phyloP scores from a whole-genome alignment of 2,797 vertebrate species.

The Sorex maritimensis region DNA sequence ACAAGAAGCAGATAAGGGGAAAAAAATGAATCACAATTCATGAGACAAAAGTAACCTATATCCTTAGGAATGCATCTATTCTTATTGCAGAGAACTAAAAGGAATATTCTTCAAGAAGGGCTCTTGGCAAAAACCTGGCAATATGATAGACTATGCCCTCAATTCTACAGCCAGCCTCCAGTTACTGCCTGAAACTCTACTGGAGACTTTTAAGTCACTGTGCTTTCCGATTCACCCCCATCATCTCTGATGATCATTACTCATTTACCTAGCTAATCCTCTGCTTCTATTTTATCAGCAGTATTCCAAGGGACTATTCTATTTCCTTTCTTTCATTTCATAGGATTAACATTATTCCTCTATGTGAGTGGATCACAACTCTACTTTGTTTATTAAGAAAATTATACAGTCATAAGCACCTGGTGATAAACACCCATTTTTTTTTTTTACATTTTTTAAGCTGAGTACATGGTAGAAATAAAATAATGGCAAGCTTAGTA shows the following conservation, averaged over 20 bases:
- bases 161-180: background rate
- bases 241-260: background rate
- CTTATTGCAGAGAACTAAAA: background rate
- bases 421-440: slow-evolving; percentile 40
- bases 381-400: background rate
- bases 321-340: slow-evolving; percentile 44
- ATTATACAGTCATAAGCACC: background rate
- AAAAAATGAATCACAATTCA: background rate
- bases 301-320: slow-evolving; percentile 7
- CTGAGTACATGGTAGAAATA: background rate
- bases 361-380: slow-evolving; percentile 42
- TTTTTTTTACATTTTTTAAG: background rate
- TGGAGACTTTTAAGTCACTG: background rate
- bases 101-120: background rate
- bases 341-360: slow-evolving; percentile 22
- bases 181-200: background rate
- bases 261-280: background rate
- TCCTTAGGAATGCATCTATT: background rate
- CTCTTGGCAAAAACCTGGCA: background rate
- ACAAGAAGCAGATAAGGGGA: slow-evolving; percentile 10
- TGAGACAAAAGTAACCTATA: background rate
- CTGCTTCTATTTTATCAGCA: background rate
- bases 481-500: background rate
- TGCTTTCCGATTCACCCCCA: background rate
- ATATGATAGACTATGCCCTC: background rate